Conservation (phyloP, 2,113 vertebrate species). For the Vireo altiloquus region DNA sequence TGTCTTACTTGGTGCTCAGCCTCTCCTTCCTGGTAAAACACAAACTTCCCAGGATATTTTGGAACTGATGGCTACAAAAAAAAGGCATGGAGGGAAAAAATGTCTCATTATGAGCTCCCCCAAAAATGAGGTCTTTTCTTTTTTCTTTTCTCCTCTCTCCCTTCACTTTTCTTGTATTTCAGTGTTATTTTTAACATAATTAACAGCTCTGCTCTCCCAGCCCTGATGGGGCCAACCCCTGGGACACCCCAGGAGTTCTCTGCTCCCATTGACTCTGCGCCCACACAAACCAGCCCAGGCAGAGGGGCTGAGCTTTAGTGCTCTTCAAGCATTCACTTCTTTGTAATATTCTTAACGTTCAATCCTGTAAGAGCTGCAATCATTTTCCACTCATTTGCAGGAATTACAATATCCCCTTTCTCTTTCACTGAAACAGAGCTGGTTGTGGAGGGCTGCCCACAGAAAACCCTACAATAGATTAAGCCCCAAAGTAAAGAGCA, state of each 20-base stretch:
- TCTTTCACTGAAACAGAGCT: background rate
- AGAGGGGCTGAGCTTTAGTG: background rate
- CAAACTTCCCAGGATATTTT: background rate
- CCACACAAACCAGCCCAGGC: background rate
- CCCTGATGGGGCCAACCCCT: background rate
- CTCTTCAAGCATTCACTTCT: background rate
- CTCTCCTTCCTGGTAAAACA: background rate
- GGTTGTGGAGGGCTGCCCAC: background rate
- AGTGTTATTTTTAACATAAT: background rate
- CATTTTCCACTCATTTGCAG: background rate
- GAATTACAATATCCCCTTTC: background rate
- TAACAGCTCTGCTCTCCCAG: background rate
- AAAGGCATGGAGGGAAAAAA: background rate
- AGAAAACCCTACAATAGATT: background rate
- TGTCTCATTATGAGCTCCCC: background rate
- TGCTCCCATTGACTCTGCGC: background rate
- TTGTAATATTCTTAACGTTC: background rate
- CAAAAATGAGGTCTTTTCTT: fast-evolving
- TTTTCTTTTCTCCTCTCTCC: background rate
- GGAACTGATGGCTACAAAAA: background rate
- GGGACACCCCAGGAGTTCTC: background rate
- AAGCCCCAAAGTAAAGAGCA: background rate
- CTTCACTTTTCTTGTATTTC: background rate
- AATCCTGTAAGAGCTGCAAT: background rate
- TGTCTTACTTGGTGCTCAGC: background rate